phyloP scores from a whole-genome alignment of 2,888 invertebrate genomes.

The Idaea biselata region DNA sequence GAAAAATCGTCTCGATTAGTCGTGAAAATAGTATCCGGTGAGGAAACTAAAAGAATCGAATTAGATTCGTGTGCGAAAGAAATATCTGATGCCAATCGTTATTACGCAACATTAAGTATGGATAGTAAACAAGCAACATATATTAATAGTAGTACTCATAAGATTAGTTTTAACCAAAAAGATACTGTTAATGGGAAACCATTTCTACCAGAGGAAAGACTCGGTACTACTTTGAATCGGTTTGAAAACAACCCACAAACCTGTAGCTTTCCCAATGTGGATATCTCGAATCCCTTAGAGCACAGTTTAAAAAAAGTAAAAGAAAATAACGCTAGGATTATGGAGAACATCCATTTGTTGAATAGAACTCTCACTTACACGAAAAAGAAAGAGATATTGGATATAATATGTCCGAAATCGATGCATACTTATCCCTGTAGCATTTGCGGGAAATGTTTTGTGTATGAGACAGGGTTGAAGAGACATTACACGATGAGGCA shows the following conservation, averaged over 20 bases:
- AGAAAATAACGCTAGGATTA: conserved; percentile 71
- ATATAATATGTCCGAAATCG: conserved; percentile 55
- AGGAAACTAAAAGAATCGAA: conserved; percentile 52
- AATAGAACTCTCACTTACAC: conserved; percentile 70
- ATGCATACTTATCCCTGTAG: conserved; percentile 62
- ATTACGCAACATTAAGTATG: conserved; percentile 10
- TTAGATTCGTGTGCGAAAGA: conserved; percentile 60
- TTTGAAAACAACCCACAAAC: conserved; percentile 4
- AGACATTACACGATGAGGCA: conserved; percentile 66
- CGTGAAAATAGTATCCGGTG: conserved; percentile 62
- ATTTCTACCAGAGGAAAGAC: conserved; percentile 1
- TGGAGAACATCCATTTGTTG: conserved; percentile 73
- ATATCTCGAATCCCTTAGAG: conserved; percentile 56
- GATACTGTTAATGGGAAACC: background rate
- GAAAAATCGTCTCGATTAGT: conserved; percentile 60
- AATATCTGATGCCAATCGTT: conserved; percentile 32
- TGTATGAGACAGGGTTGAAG: conserved; percentile 69
- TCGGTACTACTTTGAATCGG: conserved; percentile 3
- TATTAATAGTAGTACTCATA: background rate
- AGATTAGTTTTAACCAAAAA: background rate
- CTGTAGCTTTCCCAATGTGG: conserved; percentile 4
- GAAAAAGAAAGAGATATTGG: conserved; percentile 67
- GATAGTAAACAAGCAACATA: conserved; percentile 2
- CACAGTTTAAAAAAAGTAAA: conserved; percentile 70
- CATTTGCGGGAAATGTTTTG: conserved; percentile 71